Evolutionary conservation across 2,888 invertebrate species (phyloP).

Genomic region (Teleogryllus oceanicus): DNA sequence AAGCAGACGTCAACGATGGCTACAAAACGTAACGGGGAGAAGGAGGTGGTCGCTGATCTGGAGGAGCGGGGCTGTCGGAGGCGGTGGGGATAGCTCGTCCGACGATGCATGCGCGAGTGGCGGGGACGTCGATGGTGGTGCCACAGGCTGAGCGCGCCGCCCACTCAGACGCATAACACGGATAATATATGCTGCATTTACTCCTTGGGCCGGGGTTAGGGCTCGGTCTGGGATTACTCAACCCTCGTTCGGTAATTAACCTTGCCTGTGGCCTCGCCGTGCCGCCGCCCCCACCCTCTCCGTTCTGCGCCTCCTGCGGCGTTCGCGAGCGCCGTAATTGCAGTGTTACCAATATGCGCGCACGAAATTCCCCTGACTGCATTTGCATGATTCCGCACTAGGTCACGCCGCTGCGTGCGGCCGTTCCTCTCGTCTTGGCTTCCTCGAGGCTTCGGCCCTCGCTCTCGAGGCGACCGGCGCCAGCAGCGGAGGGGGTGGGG

Average conservation of each 20-base stretch:
- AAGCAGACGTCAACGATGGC: no score
- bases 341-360: constrained; percentile 3
- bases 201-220: constrained; percentile 18
- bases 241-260: constrained; percentile 4
- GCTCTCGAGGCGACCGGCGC: no score
- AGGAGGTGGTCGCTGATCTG: no score
- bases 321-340: not conserved
- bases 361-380: not conserved
- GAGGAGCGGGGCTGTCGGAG: no score
- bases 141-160: not conserved
- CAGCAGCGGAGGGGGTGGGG: no score
- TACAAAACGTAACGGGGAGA: no score
- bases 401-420: not conserved
- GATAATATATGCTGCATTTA: constrained; percentile 18
- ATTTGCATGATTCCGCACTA: constrained; percentile 8
- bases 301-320: not conserved
- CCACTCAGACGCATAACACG: constrained; percentile 6
- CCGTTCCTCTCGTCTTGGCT: no score
- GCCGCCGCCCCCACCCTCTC: not conserved
- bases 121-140: not conserved
- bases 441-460: no score
- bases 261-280: not conserved
- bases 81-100: no score
- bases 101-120: not conserved
- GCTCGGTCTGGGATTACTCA: constrained; percentile 18